Percentiles rank a stretch among this genome's conserved stretches.
phyloP scores from a whole-genome alignment of 1,140 invertebrate genomes.

The Tenebrio molitor region DNA sequence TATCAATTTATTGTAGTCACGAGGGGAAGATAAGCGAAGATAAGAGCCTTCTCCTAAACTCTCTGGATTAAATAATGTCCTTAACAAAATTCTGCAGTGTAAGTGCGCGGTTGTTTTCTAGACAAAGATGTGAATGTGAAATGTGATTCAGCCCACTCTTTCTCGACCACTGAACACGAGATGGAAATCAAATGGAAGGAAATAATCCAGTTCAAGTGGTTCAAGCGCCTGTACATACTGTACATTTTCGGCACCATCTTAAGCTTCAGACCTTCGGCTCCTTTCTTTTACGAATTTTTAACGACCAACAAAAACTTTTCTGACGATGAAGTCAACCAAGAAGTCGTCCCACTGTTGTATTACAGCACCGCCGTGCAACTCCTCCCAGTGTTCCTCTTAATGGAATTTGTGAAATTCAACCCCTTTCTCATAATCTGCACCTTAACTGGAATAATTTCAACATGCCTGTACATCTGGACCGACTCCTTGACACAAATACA shows the following conservation, averaged over 20 bases:
- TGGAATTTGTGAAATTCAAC: conserved; percentile 3
- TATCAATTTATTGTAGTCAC: conserved; percentile 8
- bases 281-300: conserved; percentile 5
- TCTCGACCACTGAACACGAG: background rate
- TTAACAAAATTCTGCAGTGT: background rate
- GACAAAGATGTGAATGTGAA: background rate
- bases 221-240: conserved; percentile 13
- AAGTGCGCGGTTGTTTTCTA: background rate
- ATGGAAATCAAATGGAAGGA: conserved; percentile 20
- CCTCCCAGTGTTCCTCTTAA: background rate
- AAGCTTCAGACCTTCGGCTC: background rate
- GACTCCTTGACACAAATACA: background rate
- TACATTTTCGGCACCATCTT: conserved; percentile 24
- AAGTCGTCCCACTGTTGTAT: conserved; percentile 12
- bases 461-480: conserved; percentile 15
- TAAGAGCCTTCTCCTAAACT: background rate
- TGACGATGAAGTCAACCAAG: background rate
- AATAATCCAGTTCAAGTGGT: conserved; percentile 16
- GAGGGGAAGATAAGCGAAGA: background rate
- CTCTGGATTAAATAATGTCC: background rate
- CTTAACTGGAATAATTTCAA: conserved; percentile 1
- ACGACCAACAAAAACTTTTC: background rate
- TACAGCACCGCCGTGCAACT: conserved; percentile 1
- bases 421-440: conserved; percentile 3
- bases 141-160: too few relatives aligned